Conservation (phyloP, 2,888 invertebrate species). For the Beris chalybata region DNA sequence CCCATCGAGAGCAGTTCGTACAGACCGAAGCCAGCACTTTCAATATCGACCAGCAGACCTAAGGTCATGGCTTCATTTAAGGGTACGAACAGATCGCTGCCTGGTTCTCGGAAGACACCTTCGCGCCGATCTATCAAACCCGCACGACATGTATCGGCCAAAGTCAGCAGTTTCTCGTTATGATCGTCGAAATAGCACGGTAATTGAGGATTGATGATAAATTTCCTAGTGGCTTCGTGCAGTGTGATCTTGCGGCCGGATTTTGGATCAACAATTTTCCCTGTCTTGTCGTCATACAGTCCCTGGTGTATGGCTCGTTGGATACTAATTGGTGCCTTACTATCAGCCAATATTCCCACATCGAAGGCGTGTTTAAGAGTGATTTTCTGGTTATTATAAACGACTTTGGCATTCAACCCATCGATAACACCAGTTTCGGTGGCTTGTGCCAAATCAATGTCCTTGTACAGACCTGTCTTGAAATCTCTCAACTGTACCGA, state of each 20-base stretch:
- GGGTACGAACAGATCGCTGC: constrained; percentile 66
- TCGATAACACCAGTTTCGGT: constrained; percentile 75
- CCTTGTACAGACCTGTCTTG: constrained; percentile 73
- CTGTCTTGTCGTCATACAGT: constrained; percentile 76
- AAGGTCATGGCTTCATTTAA: constrained; percentile 74
- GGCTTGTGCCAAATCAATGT: constrained; percentile 77
- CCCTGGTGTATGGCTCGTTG: constrained; percentile 86
- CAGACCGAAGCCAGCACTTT: constrained; percentile 78
- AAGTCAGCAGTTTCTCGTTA: constrained; percentile 68
- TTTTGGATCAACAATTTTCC: constrained; percentile 80
- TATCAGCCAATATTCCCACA: constrained; percentile 77
- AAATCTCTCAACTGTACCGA: constrained; percentile 82
- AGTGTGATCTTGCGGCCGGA: constrained; percentile 78
- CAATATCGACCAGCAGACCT: constrained; percentile 83
- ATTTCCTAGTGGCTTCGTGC: constrained; percentile 80
- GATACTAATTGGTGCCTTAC: constrained; percentile 77
- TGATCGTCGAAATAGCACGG: constrained; percentile 80
- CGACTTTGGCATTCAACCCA: constrained; percentile 68
- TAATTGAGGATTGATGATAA: constrained; percentile 76
- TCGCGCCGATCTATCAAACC: constrained; percentile 79
- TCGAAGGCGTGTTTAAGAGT: constrained; percentile 77
- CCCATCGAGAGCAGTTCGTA: constrained; percentile 80
- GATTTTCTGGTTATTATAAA: constrained; percentile 66
- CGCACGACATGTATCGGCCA: constrained; percentile 78
- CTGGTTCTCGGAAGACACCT: constrained; percentile 75